These are phyloP conservation scores for Microplitis manilae DNA, from an alignment of 2,888 invertebrate species.

Conservation along the genomic window DNA sequence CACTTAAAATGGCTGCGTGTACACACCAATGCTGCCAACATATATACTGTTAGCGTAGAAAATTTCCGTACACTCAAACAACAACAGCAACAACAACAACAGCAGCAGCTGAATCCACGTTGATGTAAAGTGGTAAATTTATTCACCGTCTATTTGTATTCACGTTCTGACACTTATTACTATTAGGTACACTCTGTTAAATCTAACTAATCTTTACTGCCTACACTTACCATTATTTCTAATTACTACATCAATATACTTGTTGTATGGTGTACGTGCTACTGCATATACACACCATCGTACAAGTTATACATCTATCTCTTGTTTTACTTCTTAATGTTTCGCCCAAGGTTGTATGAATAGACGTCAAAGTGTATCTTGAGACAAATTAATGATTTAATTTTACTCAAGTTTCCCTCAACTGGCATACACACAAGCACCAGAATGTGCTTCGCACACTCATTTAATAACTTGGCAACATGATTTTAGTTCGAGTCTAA, in stretches of 20 bases:
- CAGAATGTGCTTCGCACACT: neutral
- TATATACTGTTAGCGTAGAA: neutral
- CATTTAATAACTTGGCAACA: conserved; percentile 3
- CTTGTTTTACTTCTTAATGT: neutral
- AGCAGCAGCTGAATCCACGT: neutral
- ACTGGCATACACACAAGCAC: neutral
- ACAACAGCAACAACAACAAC: neutral
- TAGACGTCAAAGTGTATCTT: neutral
- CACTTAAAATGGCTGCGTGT: conserved; percentile 34
- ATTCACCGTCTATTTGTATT: conserved; percentile 10
- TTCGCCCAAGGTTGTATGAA: neutral
- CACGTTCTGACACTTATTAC: conserved; percentile 4
- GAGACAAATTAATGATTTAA: conserved; percentile 16
- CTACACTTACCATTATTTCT: conserved; percentile 12
- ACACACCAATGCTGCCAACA: neutral
- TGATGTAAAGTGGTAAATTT: conserved; percentile 24
- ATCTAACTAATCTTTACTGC: conserved; percentile 17
- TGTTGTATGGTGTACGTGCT: neutral
- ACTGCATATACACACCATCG: neutral
- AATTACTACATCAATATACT: conserved; percentile 16
- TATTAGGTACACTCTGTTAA: conserved; percentile 10
- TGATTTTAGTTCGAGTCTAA: neutral
- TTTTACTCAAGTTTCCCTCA: conserved; percentile 9
- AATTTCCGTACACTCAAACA: conserved; percentile 11
- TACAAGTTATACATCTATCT: neutral